These are phyloP conservation scores for Steromphala cineraria DNA, from an alignment of 2,888 invertebrate genomes.

Conservation along the genomic window DNA sequence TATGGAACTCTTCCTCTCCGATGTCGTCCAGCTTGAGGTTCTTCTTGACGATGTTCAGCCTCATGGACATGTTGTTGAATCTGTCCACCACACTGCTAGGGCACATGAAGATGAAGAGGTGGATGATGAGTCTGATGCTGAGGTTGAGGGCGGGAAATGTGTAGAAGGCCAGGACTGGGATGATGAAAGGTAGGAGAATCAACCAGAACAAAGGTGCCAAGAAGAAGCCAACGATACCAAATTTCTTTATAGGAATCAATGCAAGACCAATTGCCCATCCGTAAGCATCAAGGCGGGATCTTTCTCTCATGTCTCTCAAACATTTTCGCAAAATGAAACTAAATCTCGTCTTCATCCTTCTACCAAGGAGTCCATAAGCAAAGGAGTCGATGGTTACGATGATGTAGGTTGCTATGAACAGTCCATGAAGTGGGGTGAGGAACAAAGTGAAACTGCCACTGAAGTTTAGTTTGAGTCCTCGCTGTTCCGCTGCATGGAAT, in stretches of 20 bases:
- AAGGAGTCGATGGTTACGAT: slow-evolving; percentile 56
- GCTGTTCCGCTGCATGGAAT: background rate
- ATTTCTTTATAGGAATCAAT: slow-evolving; percentile 64
- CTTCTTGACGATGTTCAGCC: slow-evolving; percentile 12
- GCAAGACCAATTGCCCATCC: slow-evolving; percentile 53
- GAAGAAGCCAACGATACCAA: slow-evolving; percentile 62
- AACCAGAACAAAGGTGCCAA: slow-evolving; percentile 60
- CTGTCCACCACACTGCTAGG: slow-evolving; percentile 34
- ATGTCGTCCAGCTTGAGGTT: slow-evolving; percentile 35
- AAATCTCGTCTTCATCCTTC: slow-evolving; percentile 46
- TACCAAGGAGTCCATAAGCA: slow-evolving; percentile 50
- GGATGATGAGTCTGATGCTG: slow-evolving; percentile 56
- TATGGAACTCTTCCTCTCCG: slow-evolving; percentile 33
- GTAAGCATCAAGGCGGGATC: slow-evolving; percentile 36
- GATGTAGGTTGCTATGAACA: slow-evolving; percentile 64
- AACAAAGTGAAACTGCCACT: slow-evolving; percentile 60
- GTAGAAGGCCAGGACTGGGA: slow-evolving; percentile 60
- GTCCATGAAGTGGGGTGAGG: slow-evolving; percentile 64
- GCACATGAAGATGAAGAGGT: slow-evolving; percentile 52
- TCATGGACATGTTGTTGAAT: slow-evolving; percentile 1
- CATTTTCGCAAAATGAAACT: slow-evolving; percentile 52
- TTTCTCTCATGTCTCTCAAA: slow-evolving; percentile 60
- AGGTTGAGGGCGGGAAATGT: slow-evolving; percentile 66
- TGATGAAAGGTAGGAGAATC: slow-evolving; percentile 50
- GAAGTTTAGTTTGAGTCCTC: slow-evolving; percentile 41